These are phyloP conservation scores for Netelia fuscicornis DNA, from an alignment of 2,888 invertebrate genomes.

Conservation along the genomic window DNA sequence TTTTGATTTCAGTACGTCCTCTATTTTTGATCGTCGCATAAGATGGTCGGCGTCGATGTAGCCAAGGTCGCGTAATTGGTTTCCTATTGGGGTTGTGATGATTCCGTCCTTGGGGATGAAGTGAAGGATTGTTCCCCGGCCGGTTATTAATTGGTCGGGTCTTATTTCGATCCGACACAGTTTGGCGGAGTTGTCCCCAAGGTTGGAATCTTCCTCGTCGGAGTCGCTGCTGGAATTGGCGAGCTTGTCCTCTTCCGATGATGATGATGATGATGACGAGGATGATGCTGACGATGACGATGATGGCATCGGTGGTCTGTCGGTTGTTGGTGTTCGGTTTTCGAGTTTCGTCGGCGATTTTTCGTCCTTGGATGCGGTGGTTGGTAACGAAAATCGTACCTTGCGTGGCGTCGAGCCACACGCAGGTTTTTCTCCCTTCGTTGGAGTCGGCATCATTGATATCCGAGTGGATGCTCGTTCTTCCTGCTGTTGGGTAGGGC, in stretches of 20 bases:
- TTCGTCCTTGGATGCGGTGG: too few species aligned
- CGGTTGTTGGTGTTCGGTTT: too few species aligned
- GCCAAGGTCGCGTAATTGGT: not conserved
- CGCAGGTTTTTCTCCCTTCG: not conserved
- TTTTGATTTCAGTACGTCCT: not conserved
- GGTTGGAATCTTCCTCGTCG: accelerated
- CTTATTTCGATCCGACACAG: too few species aligned
- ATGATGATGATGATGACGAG: not conserved
- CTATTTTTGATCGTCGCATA: not conserved
- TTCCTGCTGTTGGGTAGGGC: not conserved
- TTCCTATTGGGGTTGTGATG: not conserved
- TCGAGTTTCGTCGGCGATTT: too few species aligned
- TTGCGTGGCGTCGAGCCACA: not conserved
- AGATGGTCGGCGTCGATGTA: not conserved
- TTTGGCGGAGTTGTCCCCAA: accelerated
- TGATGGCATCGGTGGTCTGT: too few species aligned
- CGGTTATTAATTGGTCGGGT: not conserved
- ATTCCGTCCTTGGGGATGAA: not conserved
- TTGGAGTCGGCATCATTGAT: not conserved
- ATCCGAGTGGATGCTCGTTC: not conserved
- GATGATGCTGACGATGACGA: not conserved
- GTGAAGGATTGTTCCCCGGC: not conserved
- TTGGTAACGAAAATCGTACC: not conserved
- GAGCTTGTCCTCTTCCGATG: not conserved
- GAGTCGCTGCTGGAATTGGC: not conserved